Percentiles rank a stretch among this genome's conserved stretches.
phyloP scores from a whole-genome alignment of 1,140 invertebrate genomes.

The Diuraphis noxia region DNA sequence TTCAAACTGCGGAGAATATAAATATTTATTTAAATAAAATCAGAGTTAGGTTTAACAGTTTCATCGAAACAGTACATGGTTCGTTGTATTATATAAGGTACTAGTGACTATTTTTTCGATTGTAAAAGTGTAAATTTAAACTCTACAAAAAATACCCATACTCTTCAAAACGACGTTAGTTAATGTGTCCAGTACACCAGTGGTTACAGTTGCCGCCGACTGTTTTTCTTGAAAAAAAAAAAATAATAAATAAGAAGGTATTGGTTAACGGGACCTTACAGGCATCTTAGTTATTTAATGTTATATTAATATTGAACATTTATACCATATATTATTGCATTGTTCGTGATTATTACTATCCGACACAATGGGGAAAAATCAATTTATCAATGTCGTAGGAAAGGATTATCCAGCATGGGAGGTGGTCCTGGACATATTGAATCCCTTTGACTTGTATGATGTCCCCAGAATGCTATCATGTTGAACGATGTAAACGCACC shows the following conservation, averaged over 20 bases:
- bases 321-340: background rate
- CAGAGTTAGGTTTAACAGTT: background rate
- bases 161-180: background rate
- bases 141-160: too few relatives aligned
- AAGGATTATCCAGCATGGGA: constrained; percentile 28
- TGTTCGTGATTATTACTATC: background rate
- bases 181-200: too few relatives aligned
- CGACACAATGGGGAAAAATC: constrained; percentile 18
- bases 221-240: too few relatives aligned
- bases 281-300: background rate
- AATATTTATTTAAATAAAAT: background rate
- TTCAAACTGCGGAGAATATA: background rate
- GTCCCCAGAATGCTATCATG: background rate
- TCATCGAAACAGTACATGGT: background rate
- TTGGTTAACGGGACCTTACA: background rate
- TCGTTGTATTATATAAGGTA: background rate
- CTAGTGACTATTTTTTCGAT: background rate
- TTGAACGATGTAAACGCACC: background rate
- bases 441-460: constrained; percentile 26
- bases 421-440: background rate
- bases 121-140: too few relatives aligned
- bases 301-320: background rate
- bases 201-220: too few relatives aligned
- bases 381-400: constrained; percentile 32
- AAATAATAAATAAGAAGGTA: too few relatives aligned